Evolutionary conservation across 2,888 invertebrate genomes (phyloP).

Genomic region (Gerosis bhagava): DNA sequence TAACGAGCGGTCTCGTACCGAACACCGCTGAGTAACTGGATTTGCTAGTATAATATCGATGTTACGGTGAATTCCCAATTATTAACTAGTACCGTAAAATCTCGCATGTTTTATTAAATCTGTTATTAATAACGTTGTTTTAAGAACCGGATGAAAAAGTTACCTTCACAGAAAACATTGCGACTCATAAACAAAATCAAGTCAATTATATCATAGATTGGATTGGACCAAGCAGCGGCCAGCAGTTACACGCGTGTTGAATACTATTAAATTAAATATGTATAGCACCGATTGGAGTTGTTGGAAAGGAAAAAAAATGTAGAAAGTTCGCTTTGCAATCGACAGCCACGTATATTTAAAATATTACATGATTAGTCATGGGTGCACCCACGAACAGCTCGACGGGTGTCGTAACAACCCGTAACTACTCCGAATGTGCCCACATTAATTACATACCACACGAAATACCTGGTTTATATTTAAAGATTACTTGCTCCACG

Average conservation of each 20-base stretch:
- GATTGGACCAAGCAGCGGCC: too few species aligned
- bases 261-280: not conserved
- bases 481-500: too few species aligned
- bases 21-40: not conserved
- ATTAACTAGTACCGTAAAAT: too few species aligned
- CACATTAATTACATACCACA: constrained; percentile 25
- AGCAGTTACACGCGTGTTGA: not conserved
- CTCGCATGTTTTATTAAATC: too few species aligned
- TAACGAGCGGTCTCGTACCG: constrained; percentile 12
- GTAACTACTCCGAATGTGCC: constrained; percentile 10
- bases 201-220: too few species aligned
- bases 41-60: constrained; percentile 33
- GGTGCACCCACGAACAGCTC: constrained; percentile 13
- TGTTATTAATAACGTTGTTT: too few species aligned
- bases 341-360: constrained; percentile 21
- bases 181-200: too few species aligned
- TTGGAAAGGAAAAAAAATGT: not conserved
- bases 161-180: too few species aligned
- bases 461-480: constrained; percentile 28
- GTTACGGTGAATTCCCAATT: too few species aligned
- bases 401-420: constrained; percentile 12
- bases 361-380: constrained; percentile 33
- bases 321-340: constrained; percentile 8
- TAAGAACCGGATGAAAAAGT: too few species aligned
- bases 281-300: too few species aligned